These are phyloP conservation scores for Julus scanicus DNA, from an alignment of 2,888 invertebrate species.

Conservation along the genomic window DNA sequence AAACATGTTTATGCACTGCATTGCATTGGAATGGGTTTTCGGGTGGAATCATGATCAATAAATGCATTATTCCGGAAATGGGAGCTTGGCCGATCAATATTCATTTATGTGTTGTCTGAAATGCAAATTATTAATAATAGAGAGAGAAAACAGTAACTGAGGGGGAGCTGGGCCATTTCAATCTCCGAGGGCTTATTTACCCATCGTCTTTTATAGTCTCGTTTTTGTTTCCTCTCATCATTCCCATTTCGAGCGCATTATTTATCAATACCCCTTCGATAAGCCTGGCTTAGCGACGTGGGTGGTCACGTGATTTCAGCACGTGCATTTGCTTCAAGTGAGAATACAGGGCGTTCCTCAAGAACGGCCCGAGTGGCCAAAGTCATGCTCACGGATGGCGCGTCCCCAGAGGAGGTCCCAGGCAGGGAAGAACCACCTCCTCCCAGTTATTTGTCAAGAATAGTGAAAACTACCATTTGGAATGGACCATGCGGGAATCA, in stretches of 20 bases:
- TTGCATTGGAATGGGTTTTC: conserved; percentile 9
- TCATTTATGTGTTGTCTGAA: conserved; percentile 45
- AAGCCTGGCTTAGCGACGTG: not conserved
- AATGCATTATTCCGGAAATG: conserved; percentile 44
- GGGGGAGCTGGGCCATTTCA: conserved; percentile 23
- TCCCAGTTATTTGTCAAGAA: too few relatives aligned
- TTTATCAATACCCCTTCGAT: not conserved
- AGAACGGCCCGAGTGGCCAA: too few relatives aligned
- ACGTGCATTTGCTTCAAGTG: not conserved
- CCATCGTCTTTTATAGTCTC: not conserved
- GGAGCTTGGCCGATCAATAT: conserved; percentile 30
- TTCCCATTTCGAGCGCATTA: not conserved
- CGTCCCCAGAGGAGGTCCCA: too few relatives aligned
- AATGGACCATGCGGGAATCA: too few relatives aligned
- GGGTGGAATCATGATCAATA: conserved; percentile 40
- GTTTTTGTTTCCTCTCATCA: conserved; percentile 32
- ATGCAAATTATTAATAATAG: conserved; percentile 47
- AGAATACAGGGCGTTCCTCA: too few relatives aligned
- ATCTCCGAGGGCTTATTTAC: conserved; percentile 31
- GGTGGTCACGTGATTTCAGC: not conserved
- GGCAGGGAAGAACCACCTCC: too few relatives aligned
- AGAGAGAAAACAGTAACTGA: conserved; percentile 20
- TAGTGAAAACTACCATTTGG: too few relatives aligned
- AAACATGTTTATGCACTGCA: conserved; percentile 40
- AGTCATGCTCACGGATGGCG: too few relatives aligned